Evolutionary conservation across 2,113 vertebrate genomes (phyloP), one percentile per base, ranked within the genome.

Genomic region (Coryphaenoides rupestris): DNA sequence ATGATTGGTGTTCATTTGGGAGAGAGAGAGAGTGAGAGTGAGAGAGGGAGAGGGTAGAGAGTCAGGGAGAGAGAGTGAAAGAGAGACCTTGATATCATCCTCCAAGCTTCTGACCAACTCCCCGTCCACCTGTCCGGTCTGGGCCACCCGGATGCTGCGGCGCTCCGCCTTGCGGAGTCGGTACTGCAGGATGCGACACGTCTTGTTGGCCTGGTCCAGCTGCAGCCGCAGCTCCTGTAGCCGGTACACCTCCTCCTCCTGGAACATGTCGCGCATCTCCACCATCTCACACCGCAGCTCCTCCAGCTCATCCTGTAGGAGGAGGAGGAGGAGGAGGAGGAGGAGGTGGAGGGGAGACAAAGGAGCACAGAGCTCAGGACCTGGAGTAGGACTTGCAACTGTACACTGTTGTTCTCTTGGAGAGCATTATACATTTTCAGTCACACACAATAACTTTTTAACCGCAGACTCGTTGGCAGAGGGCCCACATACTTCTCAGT

Each of bases 241-340:
- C 90, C 95, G 96, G 80, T 93, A 95, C 21, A 94, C 90, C 0
- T 97, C 96, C 83, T 98, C 97, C 86, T 99, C 95, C 91, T 97
- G 94, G 85, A 96, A 99, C 65, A 96, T 89, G 1, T 99, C 96
- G 0, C 96, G 88, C 93, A 99, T 96, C 83, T 99, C 97, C 87
- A 97, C 88, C 95, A 99, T 97, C 90, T 99, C 97, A 0, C 95
- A 96, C 0, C 94, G 93, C 49, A 98, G 90, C 90, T 98, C 97
- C 82, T 98, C 96, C 1, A 98, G 89, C 85, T 99, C 97, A 53
- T 98, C 95, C 97, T 96, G 78, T 28, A n/a, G n/a, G n/a, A 1
- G 16, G 12, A 55, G 22, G 65, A 13, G 12, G 9, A 24, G 19
- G 17, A 4, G n/a, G n/a, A n/a, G n/a, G n/a, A 1, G 16, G 12